phyloP scores from a whole-genome alignment of 1,140 invertebrate genomes.

The Samia ricini region DNA sequence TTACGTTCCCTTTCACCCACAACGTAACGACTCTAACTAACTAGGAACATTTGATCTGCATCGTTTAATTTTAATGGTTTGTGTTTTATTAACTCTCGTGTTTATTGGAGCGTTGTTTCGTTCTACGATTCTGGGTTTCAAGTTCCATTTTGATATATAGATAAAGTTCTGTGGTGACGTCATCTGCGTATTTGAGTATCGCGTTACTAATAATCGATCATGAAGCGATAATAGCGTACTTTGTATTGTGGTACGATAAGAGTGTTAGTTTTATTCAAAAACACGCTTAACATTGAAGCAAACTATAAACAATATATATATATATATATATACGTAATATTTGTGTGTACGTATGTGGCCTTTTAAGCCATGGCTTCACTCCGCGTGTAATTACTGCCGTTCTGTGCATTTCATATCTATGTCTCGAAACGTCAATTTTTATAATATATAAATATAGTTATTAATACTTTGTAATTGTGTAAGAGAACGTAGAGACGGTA shows the following conservation, averaged over 20 bases:
- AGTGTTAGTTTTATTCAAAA: too few relatives aligned
- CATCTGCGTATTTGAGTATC: not conserved
- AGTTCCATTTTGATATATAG: not conserved
- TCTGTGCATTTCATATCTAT: too few relatives aligned
- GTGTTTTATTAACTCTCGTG: not conserved
- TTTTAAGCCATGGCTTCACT: too few relatives aligned
- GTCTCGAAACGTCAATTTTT: too few relatives aligned
- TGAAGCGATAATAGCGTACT: not conserved
- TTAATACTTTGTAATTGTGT: too few relatives aligned
- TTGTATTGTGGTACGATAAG: too few relatives aligned
- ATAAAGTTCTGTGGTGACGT: not conserved
- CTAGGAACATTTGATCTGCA: not conserved
- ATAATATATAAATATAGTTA: too few relatives aligned
- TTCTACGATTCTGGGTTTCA: not conserved
- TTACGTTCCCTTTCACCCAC: not conserved
- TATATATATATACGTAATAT: too few relatives aligned
- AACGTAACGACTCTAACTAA: not conserved
- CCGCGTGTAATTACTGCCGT: too few relatives aligned
- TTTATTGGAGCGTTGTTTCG: not conserved
- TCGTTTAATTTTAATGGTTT: not conserved
- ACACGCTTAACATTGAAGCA: too few relatives aligned
- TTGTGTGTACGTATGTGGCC: too few relatives aligned
- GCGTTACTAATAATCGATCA: not conserved
- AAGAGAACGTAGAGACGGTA: not conserved
- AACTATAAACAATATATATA: too few relatives aligned